phyloP scores from a whole-genome alignment of 1,140 invertebrate genomes.

The Anastatus disparis region DNA sequence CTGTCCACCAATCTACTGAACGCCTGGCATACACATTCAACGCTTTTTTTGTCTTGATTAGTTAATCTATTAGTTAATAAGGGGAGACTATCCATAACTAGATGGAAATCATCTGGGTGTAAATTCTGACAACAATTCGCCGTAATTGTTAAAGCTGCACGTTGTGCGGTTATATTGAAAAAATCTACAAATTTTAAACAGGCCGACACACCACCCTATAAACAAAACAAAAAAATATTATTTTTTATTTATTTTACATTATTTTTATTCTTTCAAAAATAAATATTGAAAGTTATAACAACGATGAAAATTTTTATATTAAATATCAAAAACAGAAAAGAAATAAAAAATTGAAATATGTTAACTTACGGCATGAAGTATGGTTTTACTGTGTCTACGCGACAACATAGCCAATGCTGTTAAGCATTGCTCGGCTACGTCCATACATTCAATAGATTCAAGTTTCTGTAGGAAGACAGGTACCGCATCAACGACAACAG shows the following conservation, averaged over 20 bases:
- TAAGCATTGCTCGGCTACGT: constrained; percentile 96
- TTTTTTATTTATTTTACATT: no score
- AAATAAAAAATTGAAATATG: no score
- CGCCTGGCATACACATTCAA: constrained; percentile 95
- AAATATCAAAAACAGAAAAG: no score
- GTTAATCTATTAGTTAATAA: constrained; percentile 87
- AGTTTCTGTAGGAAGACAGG: constrained; percentile 96
- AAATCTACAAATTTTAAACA: constrained; percentile 97
- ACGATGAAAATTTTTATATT: no score
- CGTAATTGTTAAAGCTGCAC: constrained; percentile 92
- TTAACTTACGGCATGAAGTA: constrained; percentile 89
- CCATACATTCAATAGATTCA: constrained; percentile 98
- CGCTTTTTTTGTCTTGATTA: constrained; percentile 97
- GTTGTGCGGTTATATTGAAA: constrained; percentile 96
- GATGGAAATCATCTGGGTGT: constrained; percentile 91
- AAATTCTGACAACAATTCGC: constrained; percentile 97
- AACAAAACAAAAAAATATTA: not conserved
- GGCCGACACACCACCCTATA: constrained; percentile 89
- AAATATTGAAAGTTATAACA: no score
- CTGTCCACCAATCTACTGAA: constrained; percentile 97
- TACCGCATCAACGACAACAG: constrained; percentile 95
- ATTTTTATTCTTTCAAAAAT: not conserved
- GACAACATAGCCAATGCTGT: constrained; percentile 97
- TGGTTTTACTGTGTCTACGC: constrained; percentile 94
- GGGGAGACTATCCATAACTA: constrained; percentile 88